phyloP scores from a whole-genome alignment of 2,888 invertebrate genomes.

The Sesia bembeciformis region DNA sequence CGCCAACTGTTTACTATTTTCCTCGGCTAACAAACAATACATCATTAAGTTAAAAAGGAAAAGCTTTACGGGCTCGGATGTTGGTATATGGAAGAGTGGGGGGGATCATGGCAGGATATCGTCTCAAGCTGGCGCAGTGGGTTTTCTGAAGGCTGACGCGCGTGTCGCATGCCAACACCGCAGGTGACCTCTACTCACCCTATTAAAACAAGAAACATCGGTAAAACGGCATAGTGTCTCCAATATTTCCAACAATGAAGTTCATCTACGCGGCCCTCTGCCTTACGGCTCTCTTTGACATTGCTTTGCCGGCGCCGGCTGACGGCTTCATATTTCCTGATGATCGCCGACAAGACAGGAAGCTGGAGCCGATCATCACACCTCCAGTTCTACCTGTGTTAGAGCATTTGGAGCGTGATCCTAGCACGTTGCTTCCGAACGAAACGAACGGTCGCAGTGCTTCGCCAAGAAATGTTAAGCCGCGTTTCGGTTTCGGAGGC shows the following conservation, averaged over 20 bases:
- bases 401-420: constrained; percentile 67
- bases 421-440: constrained; percentile 54
- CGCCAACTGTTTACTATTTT: constrained; percentile 30
- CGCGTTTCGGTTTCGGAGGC: constrained; percentile 50
- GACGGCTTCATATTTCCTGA: constrained; percentile 55
- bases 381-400: constrained; percentile 65
- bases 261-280: constrained; percentile 46
- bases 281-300: constrained; percentile 26
- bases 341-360: constrained; percentile 40
- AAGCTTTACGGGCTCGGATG: constrained; percentile 22
- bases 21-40: constrained; percentile 42
- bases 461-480: constrained; percentile 27
- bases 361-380: constrained; percentile 58
- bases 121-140: constrained; percentile 59
- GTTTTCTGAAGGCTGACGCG: constrained; percentile 72
- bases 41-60: constrained; percentile 50
- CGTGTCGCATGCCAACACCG: constrained; percentile 71
- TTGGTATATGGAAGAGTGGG: constrained; percentile 34
- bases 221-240: constrained; percentile 46
- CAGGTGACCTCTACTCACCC: constrained; percentile 55
- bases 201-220: constrained; percentile 67
- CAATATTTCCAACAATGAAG: constrained; percentile 50
- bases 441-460: constrained; percentile 26
- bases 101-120: constrained; percentile 49
- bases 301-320: constrained; percentile 25